Base-by-base conservation (phyloP, 1,140 invertebrate genomes). In the Euwallacea similis region DNA sequence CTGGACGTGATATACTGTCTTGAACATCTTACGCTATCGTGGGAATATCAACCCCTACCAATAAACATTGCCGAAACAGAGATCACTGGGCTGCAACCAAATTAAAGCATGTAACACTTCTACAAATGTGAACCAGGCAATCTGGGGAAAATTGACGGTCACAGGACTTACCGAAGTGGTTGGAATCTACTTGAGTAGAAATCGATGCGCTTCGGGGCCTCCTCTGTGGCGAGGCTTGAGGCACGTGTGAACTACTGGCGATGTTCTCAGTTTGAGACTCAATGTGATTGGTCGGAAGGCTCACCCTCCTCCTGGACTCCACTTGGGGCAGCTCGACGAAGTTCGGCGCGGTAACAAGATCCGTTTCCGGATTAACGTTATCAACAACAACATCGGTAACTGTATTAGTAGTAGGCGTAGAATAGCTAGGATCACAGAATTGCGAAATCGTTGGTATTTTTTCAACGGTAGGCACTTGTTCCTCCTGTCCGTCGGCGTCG, bases 141-240 rank as follows among this genome's bases (percentile, higher is more conserved):
- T 50, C 13, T 50, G 21, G 21, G 21, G 21, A 33, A 33, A 33
- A 33, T 33, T 4, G 21, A 33, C 4, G 61, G 33, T 33, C 21
- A 33, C 21, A 33, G 4, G 21, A 78, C 84, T 85, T 82, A 92
- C 90, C 91, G 79, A 92, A 93, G 84, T 92, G 89, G 85, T 90
- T 90, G 53, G 89, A 88, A 80, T 93, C 91, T 66, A 91, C 90
- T 86, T 91, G 91, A 13, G 90, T 91, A 66, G 89, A 91, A 21
- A 90, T 92, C 47, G 89, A 91, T 73, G 89, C 88, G 84, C 89
- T 91, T 79, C 88, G 84, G 72, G 89, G 89, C 82, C 89, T 83
- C 81, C 89, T 89, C 59, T 87, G 86, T 42, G 87, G 88, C 62
- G 87, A 87, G 65, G 73, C 76, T 70, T 79, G 77, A 69, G 82